phyloP scores from a whole-genome alignment of 2,113 vertebrate genomes.

The Trematocara variabile region DNA sequence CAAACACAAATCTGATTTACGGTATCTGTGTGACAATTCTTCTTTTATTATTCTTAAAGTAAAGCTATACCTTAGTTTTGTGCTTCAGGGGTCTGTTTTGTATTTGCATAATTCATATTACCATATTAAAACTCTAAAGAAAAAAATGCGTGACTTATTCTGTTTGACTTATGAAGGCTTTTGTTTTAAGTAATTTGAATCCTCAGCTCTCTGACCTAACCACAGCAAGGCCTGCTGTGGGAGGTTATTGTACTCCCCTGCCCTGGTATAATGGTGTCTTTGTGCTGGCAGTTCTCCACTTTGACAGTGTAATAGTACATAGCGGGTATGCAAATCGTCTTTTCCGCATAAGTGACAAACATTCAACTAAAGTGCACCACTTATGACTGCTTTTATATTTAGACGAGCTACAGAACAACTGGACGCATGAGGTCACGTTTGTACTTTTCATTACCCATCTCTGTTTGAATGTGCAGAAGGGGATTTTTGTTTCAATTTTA shows the following conservation, averaged over 20 bases:
- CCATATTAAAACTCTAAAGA: neutral
- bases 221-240: slow-evolving; percentile 19
- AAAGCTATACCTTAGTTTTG: neutral
- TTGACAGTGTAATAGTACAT: slow-evolving; percentile 36
- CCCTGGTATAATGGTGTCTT: slow-evolving; percentile 45
- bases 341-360: slow-evolving; percentile 43
- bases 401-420: neutral
- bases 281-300: slow-evolving; percentile 39
- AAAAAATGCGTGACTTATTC: slow-evolving; percentile 16
- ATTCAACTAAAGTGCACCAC: slow-evolving; percentile 41
- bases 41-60: neutral
- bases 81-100: slow-evolving; percentile 7
- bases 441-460: neutral
- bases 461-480: neutral
- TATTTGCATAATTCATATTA: neutral
- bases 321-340: slow-evolving; percentile 63
- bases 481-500: neutral
- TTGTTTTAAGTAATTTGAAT: slow-evolving; percentile 56
- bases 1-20: neutral
- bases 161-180: neutral
- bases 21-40: neutral
- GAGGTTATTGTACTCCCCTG: slow-evolving; percentile 23
- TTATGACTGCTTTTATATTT: slow-evolving; percentile 37
- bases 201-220: neutral
- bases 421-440: neutral